These are phyloP conservation scores for Antechinus flavipes DNA, from an alignment of 2,113 vertebrate genomes.

Conservation along the genomic window DNA sequence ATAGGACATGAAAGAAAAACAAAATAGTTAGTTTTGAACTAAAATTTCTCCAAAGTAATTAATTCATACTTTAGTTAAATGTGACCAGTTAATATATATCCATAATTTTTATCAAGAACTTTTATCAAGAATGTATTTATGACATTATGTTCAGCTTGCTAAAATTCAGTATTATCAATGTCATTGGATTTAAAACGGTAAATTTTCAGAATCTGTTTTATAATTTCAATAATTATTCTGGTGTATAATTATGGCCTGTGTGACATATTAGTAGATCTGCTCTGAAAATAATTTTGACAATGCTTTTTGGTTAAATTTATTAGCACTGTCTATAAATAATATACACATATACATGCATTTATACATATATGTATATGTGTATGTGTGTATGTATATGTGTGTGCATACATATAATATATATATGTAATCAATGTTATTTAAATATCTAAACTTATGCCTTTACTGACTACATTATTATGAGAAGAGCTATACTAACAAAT, in stretches of 20 bases:
- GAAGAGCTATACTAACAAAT: not conserved
- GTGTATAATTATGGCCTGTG: not conserved
- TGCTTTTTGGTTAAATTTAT: slow-evolving; percentile 8
- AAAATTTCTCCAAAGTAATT: too few species aligned
- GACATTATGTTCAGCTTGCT: not conserved
- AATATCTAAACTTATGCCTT: not conserved
- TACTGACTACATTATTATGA: not conserved
- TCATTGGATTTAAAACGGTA: too few species aligned
- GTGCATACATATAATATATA: too few species aligned
- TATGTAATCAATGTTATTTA: not conserved
- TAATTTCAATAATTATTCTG: not conserved
- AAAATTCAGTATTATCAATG: too few species aligned
- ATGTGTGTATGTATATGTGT: too few species aligned
- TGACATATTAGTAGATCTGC: not conserved
- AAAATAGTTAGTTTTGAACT: too few species aligned
- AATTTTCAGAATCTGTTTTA: too few species aligned
- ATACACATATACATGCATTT: not conserved
- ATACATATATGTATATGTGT: too few species aligned
- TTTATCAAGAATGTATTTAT: not conserved
- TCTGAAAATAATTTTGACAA: not conserved
- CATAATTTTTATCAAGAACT: too few species aligned
- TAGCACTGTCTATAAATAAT: not conserved
- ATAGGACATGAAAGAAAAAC: too few species aligned
- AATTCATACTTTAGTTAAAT: too few species aligned
- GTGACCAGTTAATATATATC: too few species aligned